phyloP scores from a whole-genome alignment of 1,140 invertebrate species.

The Brachionus paranguensis region DNA sequence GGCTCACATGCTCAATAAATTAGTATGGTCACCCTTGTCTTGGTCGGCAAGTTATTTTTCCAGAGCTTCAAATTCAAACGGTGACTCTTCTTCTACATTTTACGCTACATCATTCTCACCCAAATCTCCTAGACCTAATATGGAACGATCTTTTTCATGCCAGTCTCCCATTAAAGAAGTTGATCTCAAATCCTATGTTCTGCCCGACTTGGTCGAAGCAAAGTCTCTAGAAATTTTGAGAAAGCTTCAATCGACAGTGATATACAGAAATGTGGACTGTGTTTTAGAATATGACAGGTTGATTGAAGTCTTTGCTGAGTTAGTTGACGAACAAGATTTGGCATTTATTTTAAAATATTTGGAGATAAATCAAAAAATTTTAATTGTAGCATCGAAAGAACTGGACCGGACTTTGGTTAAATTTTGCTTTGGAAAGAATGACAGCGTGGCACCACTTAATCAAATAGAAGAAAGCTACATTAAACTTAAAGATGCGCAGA shows the following conservation, averaged over 20 bases:
- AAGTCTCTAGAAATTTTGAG: not conserved
- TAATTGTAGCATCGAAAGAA: not conserved
- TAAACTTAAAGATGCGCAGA: not conserved
- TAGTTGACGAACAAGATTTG: not conserved
- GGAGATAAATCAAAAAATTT: slow-evolving; percentile 7
- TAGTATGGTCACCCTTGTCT: not conserved
- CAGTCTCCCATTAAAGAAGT: not conserved
- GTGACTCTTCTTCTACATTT: not conserved
- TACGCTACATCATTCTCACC: not conserved
- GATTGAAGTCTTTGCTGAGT: not conserved
- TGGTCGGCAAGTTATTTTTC: not conserved
- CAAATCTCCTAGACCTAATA: not conserved
- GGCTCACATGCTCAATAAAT: slow-evolving; percentile 14
- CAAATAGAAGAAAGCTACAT: not conserved
- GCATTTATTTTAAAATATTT: slow-evolving; percentile 23
- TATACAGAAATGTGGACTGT: slow-evolving; percentile 36
- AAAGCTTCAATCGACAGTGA: not conserved
- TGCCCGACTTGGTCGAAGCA: not conserved
- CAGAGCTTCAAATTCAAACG: not conserved
- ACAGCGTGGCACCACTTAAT: not conserved
- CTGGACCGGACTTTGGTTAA: not conserved
- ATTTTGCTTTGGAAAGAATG: not conserved
- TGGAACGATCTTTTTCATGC: not conserved
- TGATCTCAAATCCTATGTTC: not conserved
- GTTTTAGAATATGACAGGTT: not conserved